Evolutionary conservation across 2,113 vertebrate species (phyloP), one percentile per base, ranked within the genome.

Genomic region (Tamias sibiricus): DNA sequence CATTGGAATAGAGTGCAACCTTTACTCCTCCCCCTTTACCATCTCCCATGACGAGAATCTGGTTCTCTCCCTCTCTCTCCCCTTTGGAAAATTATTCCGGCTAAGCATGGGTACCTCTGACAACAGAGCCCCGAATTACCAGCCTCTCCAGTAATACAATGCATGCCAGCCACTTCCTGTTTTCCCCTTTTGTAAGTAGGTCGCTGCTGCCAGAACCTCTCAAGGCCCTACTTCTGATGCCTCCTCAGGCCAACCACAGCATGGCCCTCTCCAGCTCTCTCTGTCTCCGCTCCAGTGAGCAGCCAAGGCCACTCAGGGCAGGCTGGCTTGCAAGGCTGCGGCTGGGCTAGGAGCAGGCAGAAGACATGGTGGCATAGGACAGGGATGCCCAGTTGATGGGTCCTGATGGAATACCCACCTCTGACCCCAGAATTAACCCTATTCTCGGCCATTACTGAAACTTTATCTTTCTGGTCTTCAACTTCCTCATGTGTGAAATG

Each of bases 161-260:
- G 12, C 75, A 13, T 0, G 1, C 37, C 4, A 64, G 57, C 6
- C 11, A 20, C n/a, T 59, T 32, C n/a, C 22, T 13, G 13, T 0
- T 44, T 79, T 35, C 62, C 59, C 20, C 40, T 47, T 68, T 68
- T 3, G 11, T 85, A 97, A 97, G 86, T 95, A 91, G 95, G 95
- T 91, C 72, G 4, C 81, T 4, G 47, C 96, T 96, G 96, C 96
- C 91, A 97, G 88, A 94, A 86, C 44, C 62, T 79, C 37, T 80
- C 81, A 66, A 30, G 76, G 68, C 76, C 96, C 44, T 66, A 66
- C 94, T 86, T 42, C 76, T 93, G 90, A 94, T 2, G 64, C 59
- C 75, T 96, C 94, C 94, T 96, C 19, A 1, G 93, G 96, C 87
- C 81, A 94, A 4, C 62, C 0, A 0, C 89, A 62, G 68, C 91